phyloP scores from a whole-genome alignment of 2,113 vertebrate genomes.

The Parus major region DNA sequence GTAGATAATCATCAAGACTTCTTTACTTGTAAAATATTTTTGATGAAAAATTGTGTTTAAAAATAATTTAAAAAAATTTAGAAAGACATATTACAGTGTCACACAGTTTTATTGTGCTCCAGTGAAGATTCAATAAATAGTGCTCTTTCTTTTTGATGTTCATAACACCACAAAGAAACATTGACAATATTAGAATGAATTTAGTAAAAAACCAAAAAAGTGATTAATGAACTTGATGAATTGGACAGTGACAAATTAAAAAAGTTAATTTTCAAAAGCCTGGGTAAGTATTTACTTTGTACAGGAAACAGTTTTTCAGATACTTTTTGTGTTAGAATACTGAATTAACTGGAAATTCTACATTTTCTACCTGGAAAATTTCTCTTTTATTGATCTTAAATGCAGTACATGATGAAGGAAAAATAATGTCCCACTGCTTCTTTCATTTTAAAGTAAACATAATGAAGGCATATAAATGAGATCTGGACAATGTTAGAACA shows the following conservation, averaged over 20 bases:
- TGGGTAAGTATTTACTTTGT: not conserved
- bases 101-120: not conserved
- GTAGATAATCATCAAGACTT: not conserved
- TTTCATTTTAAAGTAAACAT: not conserved
- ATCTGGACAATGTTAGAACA: not conserved
- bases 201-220: not conserved
- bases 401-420: not conserved
- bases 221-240: not conserved
- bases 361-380: not conserved
- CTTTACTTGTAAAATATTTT: not conserved
- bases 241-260: not conserved
- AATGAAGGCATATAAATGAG: not conserved
- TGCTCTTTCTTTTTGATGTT: not conserved
- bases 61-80: not conserved
- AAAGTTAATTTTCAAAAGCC: not conserved
- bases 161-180: not conserved
- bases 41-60: not conserved
- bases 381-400: not conserved
- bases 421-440: not conserved
- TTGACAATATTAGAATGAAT: not conserved
- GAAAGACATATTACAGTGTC: not conserved
- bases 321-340: not conserved
- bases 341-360: not conserved
- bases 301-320: not conserved
- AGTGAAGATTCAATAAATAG: not conserved